Evolutionary conservation across 23 tunicate species (phyloP).

Genomic region (Ascidia mentula): DNA sequence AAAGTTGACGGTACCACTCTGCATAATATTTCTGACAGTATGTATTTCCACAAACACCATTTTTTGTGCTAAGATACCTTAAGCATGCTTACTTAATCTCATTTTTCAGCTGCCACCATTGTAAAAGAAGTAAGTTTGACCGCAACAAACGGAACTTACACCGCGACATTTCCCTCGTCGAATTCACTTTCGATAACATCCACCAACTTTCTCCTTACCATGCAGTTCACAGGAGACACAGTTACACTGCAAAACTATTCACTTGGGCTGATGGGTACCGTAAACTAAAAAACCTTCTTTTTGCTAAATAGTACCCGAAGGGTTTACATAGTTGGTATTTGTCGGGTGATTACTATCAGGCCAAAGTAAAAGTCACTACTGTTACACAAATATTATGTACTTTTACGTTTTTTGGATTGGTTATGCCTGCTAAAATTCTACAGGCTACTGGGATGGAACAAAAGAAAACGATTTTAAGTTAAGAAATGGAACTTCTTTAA

Average conservation of each 20-base stretch:
- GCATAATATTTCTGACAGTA: constrained; percentile 13
- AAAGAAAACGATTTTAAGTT: neutral
- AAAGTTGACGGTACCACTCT: constrained; percentile 23
- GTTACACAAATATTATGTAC: no score
- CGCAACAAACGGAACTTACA: neutral
- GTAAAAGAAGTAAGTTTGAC: neutral
- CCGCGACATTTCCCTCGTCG: neutral
- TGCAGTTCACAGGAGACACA: constrained; percentile 10
- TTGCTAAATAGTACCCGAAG: no score
- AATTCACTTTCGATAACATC: neutral
- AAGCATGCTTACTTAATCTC: no score
- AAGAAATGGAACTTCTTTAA: neutral
- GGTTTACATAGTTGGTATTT: no score
- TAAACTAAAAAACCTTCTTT: no score
- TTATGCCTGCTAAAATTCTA: no score
- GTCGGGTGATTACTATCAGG: no score
- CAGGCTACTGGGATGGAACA: constrained; percentile 11
- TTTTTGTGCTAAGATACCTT: no score
- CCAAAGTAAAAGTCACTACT: no score
- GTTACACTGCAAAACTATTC: neutral
- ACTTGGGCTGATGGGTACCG: neutral
- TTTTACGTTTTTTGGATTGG: no score
- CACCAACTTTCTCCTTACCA: constrained; percentile 1
- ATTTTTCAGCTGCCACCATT: neutral
- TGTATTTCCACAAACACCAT: no score